Evolutionary conservation across 2,113 vertebrate species (phyloP).

Genomic region (Perca schrenkii): DNA sequence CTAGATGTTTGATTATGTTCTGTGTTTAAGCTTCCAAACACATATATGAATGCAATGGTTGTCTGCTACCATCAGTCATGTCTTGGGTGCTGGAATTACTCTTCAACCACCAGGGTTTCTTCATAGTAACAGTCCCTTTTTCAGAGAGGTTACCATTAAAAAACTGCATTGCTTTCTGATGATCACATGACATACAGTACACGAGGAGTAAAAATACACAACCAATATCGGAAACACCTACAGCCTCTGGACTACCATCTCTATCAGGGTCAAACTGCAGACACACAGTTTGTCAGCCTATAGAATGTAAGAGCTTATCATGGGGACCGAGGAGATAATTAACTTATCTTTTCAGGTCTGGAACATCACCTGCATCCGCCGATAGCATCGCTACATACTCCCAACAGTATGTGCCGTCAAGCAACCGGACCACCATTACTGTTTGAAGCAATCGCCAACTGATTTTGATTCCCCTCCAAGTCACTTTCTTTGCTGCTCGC

Average conservation of each 20-base stretch:
- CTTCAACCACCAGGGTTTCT: not conserved
- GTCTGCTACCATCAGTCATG: constrained; percentile 1
- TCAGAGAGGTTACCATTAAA: not conserved
- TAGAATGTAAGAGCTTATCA: constrained; percentile 29
- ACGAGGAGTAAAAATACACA: not conserved
- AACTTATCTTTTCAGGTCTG: constrained; percentile 45
- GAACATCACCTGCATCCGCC: constrained; percentile 28
- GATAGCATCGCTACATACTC: constrained; percentile 33
- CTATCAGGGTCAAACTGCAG: constrained; percentile 17
- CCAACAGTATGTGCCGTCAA: constrained; percentile 24
- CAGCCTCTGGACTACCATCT: not conserved
- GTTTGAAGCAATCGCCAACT: constrained; percentile 47
- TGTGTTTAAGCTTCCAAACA: not conserved
- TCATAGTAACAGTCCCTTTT: not conserved
- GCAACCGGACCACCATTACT: constrained; percentile 42
- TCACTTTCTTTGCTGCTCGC: constrained; percentile 58
- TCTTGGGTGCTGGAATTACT: not conserved
- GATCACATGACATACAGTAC: not conserved
- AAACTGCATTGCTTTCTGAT: not conserved
- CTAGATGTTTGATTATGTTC: constrained; percentile 10
- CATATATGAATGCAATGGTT: not conserved
- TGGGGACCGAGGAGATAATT: constrained; percentile 33
- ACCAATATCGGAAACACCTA: not conserved
- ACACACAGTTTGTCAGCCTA: constrained; percentile 1
- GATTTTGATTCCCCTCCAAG: constrained; percentile 61